Percentiles rank a stretch among this genome's conserved stretches.
Conservation (phyloP, 2,113 vertebrate genomes). For the Dermatemys mawii region DNA sequence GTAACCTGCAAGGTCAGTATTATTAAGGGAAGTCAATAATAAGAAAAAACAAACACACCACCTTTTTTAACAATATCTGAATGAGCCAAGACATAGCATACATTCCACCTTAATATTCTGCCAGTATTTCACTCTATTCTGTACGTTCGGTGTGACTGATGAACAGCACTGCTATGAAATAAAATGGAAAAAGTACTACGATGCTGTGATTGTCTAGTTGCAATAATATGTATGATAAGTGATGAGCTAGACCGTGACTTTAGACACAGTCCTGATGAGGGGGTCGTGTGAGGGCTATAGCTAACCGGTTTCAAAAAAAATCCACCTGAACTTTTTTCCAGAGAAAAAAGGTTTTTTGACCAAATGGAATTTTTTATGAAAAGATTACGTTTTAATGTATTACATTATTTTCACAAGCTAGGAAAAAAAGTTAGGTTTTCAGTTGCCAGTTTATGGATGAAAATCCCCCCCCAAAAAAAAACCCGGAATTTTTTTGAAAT, state of each 20-base stretch:
- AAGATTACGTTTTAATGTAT: neutral
- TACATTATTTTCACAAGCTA: neutral
- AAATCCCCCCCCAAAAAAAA: neutral
- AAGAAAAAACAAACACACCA: constrained; percentile 50
- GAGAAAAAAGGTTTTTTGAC: neutral
- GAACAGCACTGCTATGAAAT: neutral
- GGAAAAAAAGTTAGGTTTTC: neutral
- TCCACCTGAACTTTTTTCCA: neutral
- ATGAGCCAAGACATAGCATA: neutral
- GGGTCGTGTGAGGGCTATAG: neutral
- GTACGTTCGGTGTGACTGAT: accelerated
- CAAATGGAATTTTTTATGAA: neutral
- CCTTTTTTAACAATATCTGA: neutral
- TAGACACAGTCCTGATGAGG: neutral
- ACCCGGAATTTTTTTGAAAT: neutral
- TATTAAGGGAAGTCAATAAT: constrained; percentile 72
- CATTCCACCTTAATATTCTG: neutral
- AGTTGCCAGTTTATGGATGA: neutral
- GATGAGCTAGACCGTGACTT: neutral
- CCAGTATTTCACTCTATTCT: neutral
- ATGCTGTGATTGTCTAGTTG: neutral
- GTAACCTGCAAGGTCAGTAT: constrained; percentile 55
- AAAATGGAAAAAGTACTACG: neutral
- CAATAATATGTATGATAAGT: neutral
- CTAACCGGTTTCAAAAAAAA: neutral